Evolutionary conservation across 2,888 invertebrate genomes (phyloP).

Genomic region (Cheilosia vernalis): DNA sequence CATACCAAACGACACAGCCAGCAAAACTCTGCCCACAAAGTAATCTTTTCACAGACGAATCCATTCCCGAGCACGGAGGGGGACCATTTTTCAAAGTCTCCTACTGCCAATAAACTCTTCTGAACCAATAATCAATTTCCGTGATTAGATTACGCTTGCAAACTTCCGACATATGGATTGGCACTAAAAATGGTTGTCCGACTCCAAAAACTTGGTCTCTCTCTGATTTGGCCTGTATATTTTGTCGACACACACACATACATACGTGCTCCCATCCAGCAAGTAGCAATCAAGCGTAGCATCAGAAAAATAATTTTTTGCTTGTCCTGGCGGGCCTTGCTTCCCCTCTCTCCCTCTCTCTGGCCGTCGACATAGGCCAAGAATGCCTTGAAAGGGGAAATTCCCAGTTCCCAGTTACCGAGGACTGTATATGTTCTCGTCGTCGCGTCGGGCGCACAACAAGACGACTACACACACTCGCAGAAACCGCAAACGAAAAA

Average conservation of each 20-base stretch:
- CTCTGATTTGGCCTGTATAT: constrained; percentile 34
- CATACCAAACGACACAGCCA: too few species aligned
- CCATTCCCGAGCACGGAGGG: neutral
- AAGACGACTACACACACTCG: constrained; percentile 25
- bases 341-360: constrained; percentile 20
- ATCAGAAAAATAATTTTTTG: constrained; percentile 56
- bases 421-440: neutral
- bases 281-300: constrained; percentile 66
- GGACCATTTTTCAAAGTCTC: constrained; percentile 53
- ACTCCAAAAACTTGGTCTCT: constrained; percentile 67
- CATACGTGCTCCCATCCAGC: constrained; percentile 11
- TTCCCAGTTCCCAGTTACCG: constrained; percentile 2
- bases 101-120: constrained; percentile 72
- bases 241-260: constrained; percentile 34
- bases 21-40: neutral
- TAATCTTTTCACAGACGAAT: constrained; percentile 12
- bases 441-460: constrained; percentile 17
- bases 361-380: constrained; percentile 32
- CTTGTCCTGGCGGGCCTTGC: constrained; percentile 40
- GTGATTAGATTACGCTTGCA: constrained; percentile 80
- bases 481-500: constrained; percentile 67
- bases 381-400: constrained; percentile 47
- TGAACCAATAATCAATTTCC: constrained; percentile 80
- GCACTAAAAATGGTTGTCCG: constrained; percentile 75
- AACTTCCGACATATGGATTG: constrained; percentile 80